Evolutionary conservation across 2,888 invertebrate genomes (phyloP).

Genomic region (Trissolcus brochymenae): DNA sequence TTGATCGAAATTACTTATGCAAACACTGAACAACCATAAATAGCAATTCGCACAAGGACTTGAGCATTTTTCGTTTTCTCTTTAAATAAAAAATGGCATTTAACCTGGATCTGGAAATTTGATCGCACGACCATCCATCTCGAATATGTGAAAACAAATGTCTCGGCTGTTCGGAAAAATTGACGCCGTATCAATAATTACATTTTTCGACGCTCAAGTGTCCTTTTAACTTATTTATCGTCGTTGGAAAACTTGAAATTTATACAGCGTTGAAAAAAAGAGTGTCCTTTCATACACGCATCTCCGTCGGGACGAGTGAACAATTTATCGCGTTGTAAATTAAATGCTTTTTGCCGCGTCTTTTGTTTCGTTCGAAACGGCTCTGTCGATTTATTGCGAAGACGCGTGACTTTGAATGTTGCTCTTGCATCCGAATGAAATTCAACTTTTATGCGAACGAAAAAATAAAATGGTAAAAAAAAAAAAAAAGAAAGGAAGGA

Average conservation of each 20-base stretch:
- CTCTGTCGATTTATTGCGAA: conserved; percentile 50
- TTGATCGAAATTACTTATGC: no score
- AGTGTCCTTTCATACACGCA: conserved; percentile 28
- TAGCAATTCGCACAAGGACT: no score
- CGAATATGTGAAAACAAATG: no score
- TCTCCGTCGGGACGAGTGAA: conserved; percentile 43
- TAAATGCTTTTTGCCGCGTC: conserved; percentile 45
- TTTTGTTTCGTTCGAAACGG: conserved; percentile 47
- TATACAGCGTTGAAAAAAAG: conserved; percentile 11
- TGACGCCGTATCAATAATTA: conserved; percentile 13
- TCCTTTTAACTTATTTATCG: conserved; percentile 22
- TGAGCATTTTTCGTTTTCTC: no score
- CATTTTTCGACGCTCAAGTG: conserved; percentile 4
- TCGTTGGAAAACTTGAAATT: conserved; percentile 28
- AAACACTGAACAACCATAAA: no score
- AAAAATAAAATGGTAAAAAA: background rate
- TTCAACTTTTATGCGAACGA: conserved; percentile 15
- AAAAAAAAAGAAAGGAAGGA: background rate
- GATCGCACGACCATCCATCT: no score
- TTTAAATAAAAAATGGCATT: no score
- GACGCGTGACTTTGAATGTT: conserved; percentile 32
- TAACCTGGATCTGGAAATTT: no score
- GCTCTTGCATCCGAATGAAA: conserved; percentile 22
- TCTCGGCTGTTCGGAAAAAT: no score
- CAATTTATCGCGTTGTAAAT: conserved; percentile 50